phyloP scores from a whole-genome alignment of 2,888 invertebrate genomes.

The Drosophila ezoana region DNA sequence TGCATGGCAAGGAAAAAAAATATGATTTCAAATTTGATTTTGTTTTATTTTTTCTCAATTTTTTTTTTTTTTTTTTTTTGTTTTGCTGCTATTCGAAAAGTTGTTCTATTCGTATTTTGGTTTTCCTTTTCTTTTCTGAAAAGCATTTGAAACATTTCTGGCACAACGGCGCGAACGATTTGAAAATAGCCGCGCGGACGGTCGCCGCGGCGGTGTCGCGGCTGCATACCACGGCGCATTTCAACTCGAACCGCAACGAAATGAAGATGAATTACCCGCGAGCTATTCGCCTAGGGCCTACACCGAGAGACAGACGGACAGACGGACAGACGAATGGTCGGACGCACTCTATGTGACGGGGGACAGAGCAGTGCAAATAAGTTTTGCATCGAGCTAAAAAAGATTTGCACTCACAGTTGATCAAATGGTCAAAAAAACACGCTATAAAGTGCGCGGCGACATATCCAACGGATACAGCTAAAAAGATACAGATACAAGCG shows the following conservation, averaged over 20 bases:
- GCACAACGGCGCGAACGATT: constrained; percentile 68
- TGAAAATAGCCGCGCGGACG: constrained; percentile 66
- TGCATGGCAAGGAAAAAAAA: constrained; percentile 52
- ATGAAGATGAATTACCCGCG: constrained; percentile 82
- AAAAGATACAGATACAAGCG: constrained; percentile 40
- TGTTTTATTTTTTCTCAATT: constrained; percentile 3
- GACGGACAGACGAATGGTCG: constrained; percentile 36
- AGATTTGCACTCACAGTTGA: constrained; percentile 73
- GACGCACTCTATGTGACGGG: constrained; percentile 22
- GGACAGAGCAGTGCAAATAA: constrained; percentile 70
- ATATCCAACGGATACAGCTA: constrained; percentile 39
- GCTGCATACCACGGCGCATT: constrained; percentile 77
- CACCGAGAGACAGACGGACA: constrained; percentile 4
- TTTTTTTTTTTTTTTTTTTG: neutral
- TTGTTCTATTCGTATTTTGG: constrained; percentile 41
- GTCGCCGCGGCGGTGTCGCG: constrained; percentile 48
- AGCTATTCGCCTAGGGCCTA: constrained; percentile 56
- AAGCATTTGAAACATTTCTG: constrained; percentile 79
- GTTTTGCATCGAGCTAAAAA: constrained; percentile 61
- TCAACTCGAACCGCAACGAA: constrained; percentile 83
- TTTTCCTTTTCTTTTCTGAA: constrained; percentile 42
- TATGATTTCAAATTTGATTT: constrained; percentile 47
- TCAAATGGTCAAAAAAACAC: constrained; percentile 64
- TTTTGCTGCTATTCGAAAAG: constrained; percentile 19
- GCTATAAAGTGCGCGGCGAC: constrained; percentile 52